Base-by-base conservation (phyloP, 30 jellyfish, hydroid and myxozoan genomes). In the Turritopsis rubra region DNA sequence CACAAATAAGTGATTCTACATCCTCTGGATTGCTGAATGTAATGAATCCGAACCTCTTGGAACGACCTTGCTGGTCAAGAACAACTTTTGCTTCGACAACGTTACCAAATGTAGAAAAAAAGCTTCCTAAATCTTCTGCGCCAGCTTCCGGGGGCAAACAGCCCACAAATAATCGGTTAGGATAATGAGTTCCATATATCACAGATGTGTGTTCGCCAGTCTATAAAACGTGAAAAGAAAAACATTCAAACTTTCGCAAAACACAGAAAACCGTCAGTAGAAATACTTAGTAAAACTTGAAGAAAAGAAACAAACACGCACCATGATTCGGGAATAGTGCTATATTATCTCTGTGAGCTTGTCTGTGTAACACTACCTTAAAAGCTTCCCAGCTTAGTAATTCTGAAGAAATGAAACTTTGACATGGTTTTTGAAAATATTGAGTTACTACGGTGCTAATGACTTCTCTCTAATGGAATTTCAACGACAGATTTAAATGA, bases 171-270 rank as follows among this genome's bases (percentile, higher is more conserved):
- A 90, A 24, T 18, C 97, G 86, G 65, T 85, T 85, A 7, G 97
- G 97, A 30, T 85, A 90, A 54, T 85, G 97, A 0, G 97, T 90
- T 26, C 97, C 97, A 65, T 75, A 90, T 23, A 90, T 90, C 1
- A 90, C 97, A 8, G 97, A 85, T 31, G 97, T 80, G 53, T 90
- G 97, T 29, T 90, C 97, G 21, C 92, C 97, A 88, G 90, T 83
- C 85, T 70, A 66, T 73, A 41, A 52, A 60, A 83, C 30, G 65
- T 0, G 21, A 72, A n/a, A 16, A 0, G 13, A 7, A 24, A 29
- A 16, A 74, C 41, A 74, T 74, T n/a, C 76, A 66, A 66, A n/a
- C 7, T 26, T 66, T 66, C 17, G 76, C 7, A 66, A 21, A 66
- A 66, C 13, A 41, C 60, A 41, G 13, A 13, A 3, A 41, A 41